Evolutionary conservation across 2,888 invertebrate species (phyloP), one percentile per base, ranked within the genome.

Genomic region (Cheiracanthium punctorium): DNA sequence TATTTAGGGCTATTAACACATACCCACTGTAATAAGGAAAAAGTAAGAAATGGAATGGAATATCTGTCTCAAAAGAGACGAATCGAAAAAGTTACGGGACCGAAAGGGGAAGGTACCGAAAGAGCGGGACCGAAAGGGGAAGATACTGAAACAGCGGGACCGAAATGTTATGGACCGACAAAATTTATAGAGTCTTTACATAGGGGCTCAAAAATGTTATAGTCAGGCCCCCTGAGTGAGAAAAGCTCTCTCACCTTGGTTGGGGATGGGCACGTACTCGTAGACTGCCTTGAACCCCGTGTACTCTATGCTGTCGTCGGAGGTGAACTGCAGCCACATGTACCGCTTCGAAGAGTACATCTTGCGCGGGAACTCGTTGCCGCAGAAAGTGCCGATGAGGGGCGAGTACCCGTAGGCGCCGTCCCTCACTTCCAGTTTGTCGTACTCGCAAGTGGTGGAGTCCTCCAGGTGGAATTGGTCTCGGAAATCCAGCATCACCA

Each of bases 301-400:
- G 90, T 95, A 95, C 91, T 96, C 95, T 89, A 96, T 95, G 90
- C 94, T 95, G 89, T 95, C 95, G 90, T 96, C 96, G 8, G 96
- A 95, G 89, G 93, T 93, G 92, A 96, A 96, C 88, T 94, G 93
- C 76, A 96, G 92, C 96, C 96, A 96, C 86, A 96, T 93, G 92
- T 94, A 94, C 65, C 95, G 93, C 88, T 95, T 95, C 81, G 94
- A 93, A 24, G 96, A 96, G 81, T 94, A 94, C 89, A 96, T 94
- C 91, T 94, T 93, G 20, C 94, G 94, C 29, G 96, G 96, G 90
- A 94, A 95, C 77, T 93, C 93, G 74, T 93, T 93, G 76, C 95
- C 96, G 91, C 96, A 96, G 91, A 93, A 95, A 89, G 93, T 93
- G n/a, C 94, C 94, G 88, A 95, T 92, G 86, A 93, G 91, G 86